A percentile compares a stretch with the other conserved stretches of the same genome.
These are phyloP conservation scores for Limnephilus rhombicus DNA, from an alignment of 2,888 invertebrate genomes.

Conservation along the genomic window DNA sequence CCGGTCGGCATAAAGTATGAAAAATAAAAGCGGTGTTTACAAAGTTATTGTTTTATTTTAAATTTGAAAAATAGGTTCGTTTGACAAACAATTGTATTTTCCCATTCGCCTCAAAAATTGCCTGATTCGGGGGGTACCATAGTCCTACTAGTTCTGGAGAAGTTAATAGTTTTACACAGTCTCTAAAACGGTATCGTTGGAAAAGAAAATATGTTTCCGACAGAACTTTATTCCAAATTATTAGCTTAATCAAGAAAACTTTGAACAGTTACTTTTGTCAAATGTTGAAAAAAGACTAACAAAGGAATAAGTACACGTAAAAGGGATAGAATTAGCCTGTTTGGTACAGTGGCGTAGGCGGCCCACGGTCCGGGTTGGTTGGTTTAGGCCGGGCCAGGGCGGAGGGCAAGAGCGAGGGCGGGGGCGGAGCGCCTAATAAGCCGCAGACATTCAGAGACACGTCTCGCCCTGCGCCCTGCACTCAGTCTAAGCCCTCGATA, in stretches of 20 bases:
- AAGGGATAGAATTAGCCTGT: background rate
- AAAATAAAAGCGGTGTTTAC: too few species aligned
- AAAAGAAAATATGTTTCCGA: background rate
- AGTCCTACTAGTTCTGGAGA: too few species aligned
- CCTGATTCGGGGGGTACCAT: too few species aligned
- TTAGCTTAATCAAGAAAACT: too few species aligned
- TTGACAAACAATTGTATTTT: too few species aligned
- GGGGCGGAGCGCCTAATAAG: conserved; percentile 27
- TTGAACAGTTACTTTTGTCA: background rate
- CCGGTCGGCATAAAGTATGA: too few species aligned
- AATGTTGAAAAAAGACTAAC: background rate
- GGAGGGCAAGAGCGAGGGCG: background rate
- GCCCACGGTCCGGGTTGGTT: background rate
- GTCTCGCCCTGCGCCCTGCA: conserved; percentile 24
- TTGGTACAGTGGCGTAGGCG: background rate
- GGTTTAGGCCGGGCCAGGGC: background rate
- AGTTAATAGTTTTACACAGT: too few species aligned
- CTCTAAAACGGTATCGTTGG: too few species aligned
- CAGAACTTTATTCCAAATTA: too few species aligned
- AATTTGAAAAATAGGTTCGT: too few species aligned
- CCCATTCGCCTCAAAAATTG: too few species aligned
- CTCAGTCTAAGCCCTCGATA: conserved; percentile 37
- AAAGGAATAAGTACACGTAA: background rate
- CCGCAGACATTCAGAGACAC: conserved; percentile 28
- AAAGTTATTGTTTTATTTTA: too few species aligned